Evolutionary conservation across 2,797 vertebrate genomes (phyloP).

Genomic region (Syngnathus rostellatus): DNA sequence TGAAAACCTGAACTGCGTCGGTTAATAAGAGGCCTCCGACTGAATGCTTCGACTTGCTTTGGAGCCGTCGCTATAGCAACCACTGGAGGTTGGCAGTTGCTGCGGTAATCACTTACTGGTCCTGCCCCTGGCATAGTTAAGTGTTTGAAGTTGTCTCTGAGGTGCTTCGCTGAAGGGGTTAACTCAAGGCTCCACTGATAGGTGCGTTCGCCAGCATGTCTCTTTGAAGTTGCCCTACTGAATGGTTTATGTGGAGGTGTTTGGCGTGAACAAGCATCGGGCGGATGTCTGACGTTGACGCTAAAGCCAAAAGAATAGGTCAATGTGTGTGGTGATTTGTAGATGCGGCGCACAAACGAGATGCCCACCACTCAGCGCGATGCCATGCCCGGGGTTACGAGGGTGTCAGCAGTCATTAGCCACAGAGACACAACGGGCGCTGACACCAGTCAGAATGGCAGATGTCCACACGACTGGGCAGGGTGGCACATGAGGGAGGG

Average conservation of each 20-base stretch:
- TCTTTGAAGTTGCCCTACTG: constrained; percentile 54
- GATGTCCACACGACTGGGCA: constrained; percentile 68
- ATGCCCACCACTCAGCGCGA: constrained; percentile 48
- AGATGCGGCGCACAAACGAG: constrained; percentile 53
- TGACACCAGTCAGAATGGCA: constrained; percentile 71
- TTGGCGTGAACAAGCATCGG: constrained; percentile 35
- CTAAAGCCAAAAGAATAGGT: constrained; percentile 73
- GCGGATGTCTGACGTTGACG: constrained; percentile 64
- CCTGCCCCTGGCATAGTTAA: constrained; percentile 58
- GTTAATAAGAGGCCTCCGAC: constrained; percentile 32
- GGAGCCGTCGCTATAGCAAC: constrained; percentile 73
- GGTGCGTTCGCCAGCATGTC: constrained; percentile 35
- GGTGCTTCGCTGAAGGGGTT: constrained; percentile 56
- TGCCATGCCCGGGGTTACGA: constrained; percentile 29
- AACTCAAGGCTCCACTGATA: constrained; percentile 43
- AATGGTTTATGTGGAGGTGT: constrained; percentile 55
- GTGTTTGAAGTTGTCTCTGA: constrained; percentile 63
- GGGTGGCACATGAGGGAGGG: constrained; percentile 60
- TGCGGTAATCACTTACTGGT: constrained; percentile 53
- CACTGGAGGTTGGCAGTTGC: constrained; percentile 61
- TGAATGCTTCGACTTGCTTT: constrained; percentile 49
- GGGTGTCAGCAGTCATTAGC: constrained; percentile 62
- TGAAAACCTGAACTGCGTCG: constrained; percentile 32
- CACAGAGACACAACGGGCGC: constrained; percentile 42
- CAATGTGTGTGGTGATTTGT: constrained; percentile 66